phyloP scores from a whole-genome alignment of 2,888 invertebrate genomes.

The Luffia ferchaultella region DNA sequence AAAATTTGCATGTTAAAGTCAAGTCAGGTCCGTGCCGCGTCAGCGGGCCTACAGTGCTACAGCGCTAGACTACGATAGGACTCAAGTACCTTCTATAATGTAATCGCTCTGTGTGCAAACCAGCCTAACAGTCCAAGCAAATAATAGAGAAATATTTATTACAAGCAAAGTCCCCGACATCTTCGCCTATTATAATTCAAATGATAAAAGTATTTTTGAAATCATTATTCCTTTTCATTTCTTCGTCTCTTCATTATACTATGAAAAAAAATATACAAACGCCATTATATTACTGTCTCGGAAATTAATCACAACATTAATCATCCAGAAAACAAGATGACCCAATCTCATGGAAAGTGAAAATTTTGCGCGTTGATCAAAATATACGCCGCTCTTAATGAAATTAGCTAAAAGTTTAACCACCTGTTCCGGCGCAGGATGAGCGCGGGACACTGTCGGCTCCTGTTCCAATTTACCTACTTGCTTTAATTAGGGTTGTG shows the following conservation, averaged over 20 bases:
- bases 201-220: too few species aligned
- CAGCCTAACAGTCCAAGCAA: too few species aligned
- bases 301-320: slow-evolving; percentile 18
- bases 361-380: slow-evolving; percentile 36
- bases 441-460: slow-evolving; percentile 14
- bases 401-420: slow-evolving; percentile 50
- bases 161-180: too few species aligned
- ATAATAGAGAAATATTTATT: too few species aligned
- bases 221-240: background rate
- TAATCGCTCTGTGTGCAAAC: too few species aligned
- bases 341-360: slow-evolving; percentile 26
- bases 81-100: too few species aligned
- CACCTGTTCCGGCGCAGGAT: slow-evolving; percentile 38
- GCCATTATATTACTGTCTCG: background rate
- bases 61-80: too few species aligned
- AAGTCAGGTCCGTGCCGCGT: background rate
- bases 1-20: background rate
- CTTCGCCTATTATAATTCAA: too few species aligned
- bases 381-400: slow-evolving; percentile 43
- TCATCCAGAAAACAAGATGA: slow-evolving; percentile 20
- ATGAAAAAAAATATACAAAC: background rate
- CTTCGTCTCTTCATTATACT: background rate
- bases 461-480: slow-evolving; percentile 29
- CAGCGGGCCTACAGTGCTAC: background rate
- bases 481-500: slow-evolving; percentile 58